Percentiles rank a stretch among this genome's conserved stretches.
phyloP scores from a whole-genome alignment of 2,888 invertebrate species.

The Cantharis rustica region DNA sequence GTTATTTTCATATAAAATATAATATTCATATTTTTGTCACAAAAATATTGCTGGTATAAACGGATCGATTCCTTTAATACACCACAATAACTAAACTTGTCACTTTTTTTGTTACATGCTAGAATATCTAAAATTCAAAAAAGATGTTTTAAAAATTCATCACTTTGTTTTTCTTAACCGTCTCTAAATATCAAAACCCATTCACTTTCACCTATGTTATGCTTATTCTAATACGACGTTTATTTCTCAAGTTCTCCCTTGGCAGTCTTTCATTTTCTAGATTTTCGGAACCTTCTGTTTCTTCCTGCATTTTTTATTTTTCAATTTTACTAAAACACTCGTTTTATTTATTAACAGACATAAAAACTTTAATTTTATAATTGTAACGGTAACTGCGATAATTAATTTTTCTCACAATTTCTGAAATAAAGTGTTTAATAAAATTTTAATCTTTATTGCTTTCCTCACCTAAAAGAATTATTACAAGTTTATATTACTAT shows the following conservation, averaged over 20 bases:
- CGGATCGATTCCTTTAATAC: no score
- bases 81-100: background rate
- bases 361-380: background rate
- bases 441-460: background rate
- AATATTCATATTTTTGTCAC: background rate
- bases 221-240: background rate
- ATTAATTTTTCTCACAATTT: background rate
- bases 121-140: background rate
- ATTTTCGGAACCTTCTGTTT: background rate
- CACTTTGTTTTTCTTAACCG: background rate
- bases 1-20: background rate
- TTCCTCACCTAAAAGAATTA: background rate
- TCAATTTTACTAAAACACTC: background rate
- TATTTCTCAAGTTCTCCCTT: background rate
- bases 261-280: background rate
- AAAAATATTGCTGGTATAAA: background rate
- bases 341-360: background rate
- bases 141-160: background rate
- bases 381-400: background rate
- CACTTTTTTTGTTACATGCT: background rate
- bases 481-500: background rate
- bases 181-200: background rate
- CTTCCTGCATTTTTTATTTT: background rate
- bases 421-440: background rate
- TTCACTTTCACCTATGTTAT: background rate